A percentile compares a stretch with the other conserved stretches of the same genome.
phyloP scores from a whole-genome alignment of 2,113 vertebrate species.

The Bolborhynchus lineola region DNA sequence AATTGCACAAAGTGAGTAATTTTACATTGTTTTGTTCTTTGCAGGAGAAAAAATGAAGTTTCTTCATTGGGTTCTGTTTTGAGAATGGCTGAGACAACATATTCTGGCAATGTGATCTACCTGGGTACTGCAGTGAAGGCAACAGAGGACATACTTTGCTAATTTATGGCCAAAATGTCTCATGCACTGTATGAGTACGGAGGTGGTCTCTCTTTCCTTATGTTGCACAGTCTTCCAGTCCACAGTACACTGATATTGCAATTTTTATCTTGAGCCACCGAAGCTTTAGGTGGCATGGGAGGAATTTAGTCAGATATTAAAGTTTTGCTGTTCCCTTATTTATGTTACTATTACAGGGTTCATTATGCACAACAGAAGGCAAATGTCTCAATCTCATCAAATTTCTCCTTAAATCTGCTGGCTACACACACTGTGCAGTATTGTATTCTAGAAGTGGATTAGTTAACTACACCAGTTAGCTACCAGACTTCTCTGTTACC shows the following conservation, averaged over 20 bases:
- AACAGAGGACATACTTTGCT: not conserved
- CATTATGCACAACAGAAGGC: conserved; percentile 37
- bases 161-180: not conserved
- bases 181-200: not conserved
- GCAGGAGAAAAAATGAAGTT: not conserved
- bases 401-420: conserved; percentile 1
- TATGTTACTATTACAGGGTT: not conserved
- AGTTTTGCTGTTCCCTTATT: not conserved
- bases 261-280: not conserved
- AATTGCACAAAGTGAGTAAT: not conserved
- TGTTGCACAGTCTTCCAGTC: not conserved
- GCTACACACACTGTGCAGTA: conserved; percentile 1
- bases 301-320: not conserved
- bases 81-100: not conserved
- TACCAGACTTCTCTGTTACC: conserved; percentile 17
- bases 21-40: not conserved
- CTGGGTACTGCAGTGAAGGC: not conserved
- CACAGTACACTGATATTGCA: not conserved
- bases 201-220: not conserved
- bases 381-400: conserved; percentile 5
- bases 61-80: not conserved
- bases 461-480: not conserved
- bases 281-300: not conserved
- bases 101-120: not conserved
- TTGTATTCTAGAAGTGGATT: not conserved